Conservation (phyloP, 1,140 invertebrate genomes). For the Meloidogyne chitwoodi region DNA sequence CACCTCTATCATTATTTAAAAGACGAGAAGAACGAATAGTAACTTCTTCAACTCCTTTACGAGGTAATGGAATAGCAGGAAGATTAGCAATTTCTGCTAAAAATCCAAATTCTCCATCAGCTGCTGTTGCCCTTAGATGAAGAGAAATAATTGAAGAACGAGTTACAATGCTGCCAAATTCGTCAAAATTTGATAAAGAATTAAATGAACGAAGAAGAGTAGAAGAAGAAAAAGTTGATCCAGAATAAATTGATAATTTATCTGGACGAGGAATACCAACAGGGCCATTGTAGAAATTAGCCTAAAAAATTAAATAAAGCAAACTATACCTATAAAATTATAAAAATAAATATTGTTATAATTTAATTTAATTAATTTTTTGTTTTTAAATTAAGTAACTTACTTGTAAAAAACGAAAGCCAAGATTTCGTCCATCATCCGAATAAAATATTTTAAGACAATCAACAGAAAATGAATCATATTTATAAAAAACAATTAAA, state of each 20-base stretch:
- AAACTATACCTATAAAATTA: too few species aligned
- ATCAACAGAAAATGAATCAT: conserved; percentile 88
- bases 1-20: conserved; percentile 78
- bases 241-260: conserved; percentile 62
- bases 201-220: conserved; percentile 39
- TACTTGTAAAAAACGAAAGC: conserved; percentile 48
- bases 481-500: conserved; percentile 90
- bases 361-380: too few species aligned
- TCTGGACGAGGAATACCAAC: conserved; percentile 47
- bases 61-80: conserved; percentile 81
- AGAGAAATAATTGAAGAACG: conserved; percentile 72
- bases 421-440: conserved; percentile 69
- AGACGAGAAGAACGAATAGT: conserved; percentile 82
- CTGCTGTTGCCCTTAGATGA: conserved; percentile 86
- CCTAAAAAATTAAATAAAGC: too few species aligned
- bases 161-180: conserved; percentile 21
- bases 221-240: conserved; percentile 58
- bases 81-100: conserved; percentile 92
- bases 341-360: neutral
- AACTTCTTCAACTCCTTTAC: conserved; percentile 74
- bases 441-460: conserved; percentile 94
- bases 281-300: conserved; percentile 46
- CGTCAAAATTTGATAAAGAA: conserved; percentile 27
- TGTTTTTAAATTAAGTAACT: too few species aligned
- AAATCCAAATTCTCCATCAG: conserved; percentile 86